Conservation (phyloP, 2,888 invertebrate genomes). For the Crepidodera aurea region DNA sequence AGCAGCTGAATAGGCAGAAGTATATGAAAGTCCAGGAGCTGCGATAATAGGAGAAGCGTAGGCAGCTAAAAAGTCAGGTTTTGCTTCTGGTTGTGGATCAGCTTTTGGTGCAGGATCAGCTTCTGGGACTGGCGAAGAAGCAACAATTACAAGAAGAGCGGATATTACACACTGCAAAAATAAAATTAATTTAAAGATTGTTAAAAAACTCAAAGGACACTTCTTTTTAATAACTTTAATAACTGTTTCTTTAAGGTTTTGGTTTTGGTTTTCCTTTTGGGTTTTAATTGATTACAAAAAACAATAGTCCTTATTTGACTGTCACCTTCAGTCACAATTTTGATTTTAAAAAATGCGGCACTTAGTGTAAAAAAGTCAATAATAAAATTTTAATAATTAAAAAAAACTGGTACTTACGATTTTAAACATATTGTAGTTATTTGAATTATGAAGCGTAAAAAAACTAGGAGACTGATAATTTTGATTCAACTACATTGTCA, state of each 20-base stretch:
- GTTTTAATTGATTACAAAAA: too few species aligned
- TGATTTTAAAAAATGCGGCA: too few species aligned
- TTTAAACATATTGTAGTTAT: constrained; percentile 11
- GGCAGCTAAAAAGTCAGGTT: constrained; percentile 8
- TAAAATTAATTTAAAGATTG: neutral
- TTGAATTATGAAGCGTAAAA: neutral
- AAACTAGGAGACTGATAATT: neutral
- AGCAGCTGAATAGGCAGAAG: constrained; percentile 17
- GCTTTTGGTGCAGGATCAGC: constrained; percentile 16
- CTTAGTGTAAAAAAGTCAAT: too few species aligned
- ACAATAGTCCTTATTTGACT: too few species aligned
- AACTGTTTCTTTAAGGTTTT: too few species aligned
- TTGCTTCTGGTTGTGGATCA: constrained; percentile 12
- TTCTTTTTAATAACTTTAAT: too few species aligned
- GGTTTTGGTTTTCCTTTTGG: too few species aligned
- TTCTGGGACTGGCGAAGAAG: constrained; percentile 17
- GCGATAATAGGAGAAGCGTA: constrained; percentile 11
- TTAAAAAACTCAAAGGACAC: neutral
- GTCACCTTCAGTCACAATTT: too few species aligned
- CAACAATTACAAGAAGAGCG: constrained; percentile 3
- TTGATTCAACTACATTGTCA: neutral
- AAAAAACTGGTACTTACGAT: constrained; percentile 12
- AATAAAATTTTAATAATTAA: neutral
- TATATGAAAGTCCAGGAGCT: constrained; percentile 2
- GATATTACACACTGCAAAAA: constrained; percentile 8